Base-by-base conservation (phyloP, 37 sponge, comb jelly and placozoan species). In the Hexactinellida sp. region DNA sequence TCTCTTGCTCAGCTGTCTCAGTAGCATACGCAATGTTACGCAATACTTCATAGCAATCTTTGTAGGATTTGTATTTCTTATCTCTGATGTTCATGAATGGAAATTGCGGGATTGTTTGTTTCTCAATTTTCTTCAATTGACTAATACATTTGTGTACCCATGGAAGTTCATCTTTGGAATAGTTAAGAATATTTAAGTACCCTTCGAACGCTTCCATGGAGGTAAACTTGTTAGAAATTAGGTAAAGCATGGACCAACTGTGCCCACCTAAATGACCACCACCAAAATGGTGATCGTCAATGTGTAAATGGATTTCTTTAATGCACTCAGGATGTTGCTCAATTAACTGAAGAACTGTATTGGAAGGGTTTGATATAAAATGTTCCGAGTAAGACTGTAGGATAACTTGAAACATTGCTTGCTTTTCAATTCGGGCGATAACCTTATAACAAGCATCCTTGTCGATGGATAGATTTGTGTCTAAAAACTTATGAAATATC, bases 341-440 rank as follows among this genome's bases (percentile, higher is more conserved):
- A 63, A 54, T 54, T 3, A 63, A 47, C 3, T 36, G 30, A 3
- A 85, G 47, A n/a, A 55, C 82, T 63, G 86, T 55, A 35, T 85
- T 63, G 76, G 76, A 63, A 25, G 25, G 25, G 34, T 63, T 63
- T 10, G 76, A 23, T 23, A 25, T 63, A n/a, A 63, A 63, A 1
- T 63, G 76, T n/a, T 32, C 30, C 3, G 76, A 63, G 76, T 63
- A 63, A 7, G 76, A 63, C 55, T 84, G 82, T 3, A 89, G 55
- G 54, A 91, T 24, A 21, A 89, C 85, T 83, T 94, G 95, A 16
- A 89, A 37, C 1, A 94, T 88, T 36, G 95, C 95, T 91, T 94
- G 95, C 38, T 84, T 84, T 82, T 94, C 95, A 24, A 94, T 88
- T 36, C 87, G 89, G 37, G 92, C 85, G 0, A 94, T 55, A 0